Conservation (phyloP, 2,888 invertebrate genomes). For the Drosophila austrosaltans region DNA sequence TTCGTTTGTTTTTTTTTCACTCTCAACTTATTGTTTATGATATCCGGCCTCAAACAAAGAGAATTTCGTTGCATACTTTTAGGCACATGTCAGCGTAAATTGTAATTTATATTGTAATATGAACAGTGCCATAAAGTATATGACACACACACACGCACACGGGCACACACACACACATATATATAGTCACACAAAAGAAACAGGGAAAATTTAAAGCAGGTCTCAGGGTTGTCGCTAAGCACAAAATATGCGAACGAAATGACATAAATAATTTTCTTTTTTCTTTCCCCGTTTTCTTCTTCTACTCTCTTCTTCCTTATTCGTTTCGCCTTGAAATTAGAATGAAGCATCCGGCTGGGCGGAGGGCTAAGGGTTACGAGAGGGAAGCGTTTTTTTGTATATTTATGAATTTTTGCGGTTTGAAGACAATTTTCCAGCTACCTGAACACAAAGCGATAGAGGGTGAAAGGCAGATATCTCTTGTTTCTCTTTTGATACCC, state of each 20-base stretch:
- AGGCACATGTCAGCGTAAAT: slow-evolving; percentile 76
- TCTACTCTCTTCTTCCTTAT: slow-evolving; percentile 1
- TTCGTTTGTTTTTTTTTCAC: slow-evolving; percentile 11
- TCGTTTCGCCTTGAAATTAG: slow-evolving; percentile 55
- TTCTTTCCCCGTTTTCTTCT: slow-evolving; percentile 7
- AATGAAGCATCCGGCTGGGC: slow-evolving; percentile 59
- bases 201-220: slow-evolving; percentile 47
- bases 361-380: not conserved
- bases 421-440: slow-evolving; percentile 66
- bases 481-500: not conserved
- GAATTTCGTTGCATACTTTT: slow-evolving; percentile 61
- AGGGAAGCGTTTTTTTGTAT: slow-evolving; percentile 3
- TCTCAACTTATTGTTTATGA: slow-evolving; percentile 73
- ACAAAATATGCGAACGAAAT: slow-evolving; percentile 57
- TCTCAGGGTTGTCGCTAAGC: slow-evolving; percentile 40
- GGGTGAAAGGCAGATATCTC: not conserved
- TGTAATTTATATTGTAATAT: slow-evolving; percentile 78
- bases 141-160: slow-evolving; percentile 45
- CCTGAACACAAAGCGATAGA: slow-evolving; percentile 40
- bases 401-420: slow-evolving; percentile 29
- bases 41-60: slow-evolving; percentile 76
- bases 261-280: slow-evolving; percentile 52
- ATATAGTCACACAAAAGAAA: slow-evolving; percentile 26
- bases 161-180: slow-evolving; percentile 10
- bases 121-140: slow-evolving; percentile 73